A percentile compares a stretch with the other conserved stretches of the same genome.
Conservation (phyloP, 2,113 vertebrate species). For the Chunga burmeisteri region DNA sequence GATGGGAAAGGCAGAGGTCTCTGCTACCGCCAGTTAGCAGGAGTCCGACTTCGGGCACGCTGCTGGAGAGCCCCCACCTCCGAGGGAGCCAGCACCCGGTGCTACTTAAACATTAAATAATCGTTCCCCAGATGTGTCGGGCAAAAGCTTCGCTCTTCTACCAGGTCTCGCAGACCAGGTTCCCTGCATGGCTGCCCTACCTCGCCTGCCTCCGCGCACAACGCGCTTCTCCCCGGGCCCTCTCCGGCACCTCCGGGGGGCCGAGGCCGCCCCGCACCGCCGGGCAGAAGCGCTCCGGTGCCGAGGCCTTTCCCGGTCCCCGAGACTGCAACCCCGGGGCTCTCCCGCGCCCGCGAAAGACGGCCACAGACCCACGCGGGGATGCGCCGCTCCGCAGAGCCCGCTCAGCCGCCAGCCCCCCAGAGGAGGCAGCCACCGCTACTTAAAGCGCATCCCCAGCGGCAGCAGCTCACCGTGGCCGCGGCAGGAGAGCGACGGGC, state of each 20-base stretch:
- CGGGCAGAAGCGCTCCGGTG: neutral
- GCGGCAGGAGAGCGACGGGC: neutral
- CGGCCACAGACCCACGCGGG: too few relatives aligned
- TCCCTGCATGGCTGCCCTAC: neutral
- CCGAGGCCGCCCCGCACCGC: neutral
- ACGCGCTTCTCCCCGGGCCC: neutral
- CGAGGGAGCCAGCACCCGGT: neutral
- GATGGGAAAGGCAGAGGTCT: neutral
- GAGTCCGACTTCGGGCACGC: neutral
- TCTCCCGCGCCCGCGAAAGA: too few relatives aligned
- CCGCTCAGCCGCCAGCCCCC: neutral
- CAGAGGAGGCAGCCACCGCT: neutral
- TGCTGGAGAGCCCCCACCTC: neutral
- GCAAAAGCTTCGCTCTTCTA: neutral
- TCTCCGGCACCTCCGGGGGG: neutral
- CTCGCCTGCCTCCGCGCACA: neutral
- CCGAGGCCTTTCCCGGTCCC: neutral
- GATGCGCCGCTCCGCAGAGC: neutral
- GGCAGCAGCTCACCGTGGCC: neutral
- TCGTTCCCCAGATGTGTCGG: neutral
- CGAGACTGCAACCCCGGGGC: neutral
- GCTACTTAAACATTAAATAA: neutral
- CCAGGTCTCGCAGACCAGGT: neutral
- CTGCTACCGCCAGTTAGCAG: neutral
- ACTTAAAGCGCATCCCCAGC: neutral